phyloP scores from a whole-genome alignment of 2,113 vertebrate species.

The Centropus unirufus region DNA sequence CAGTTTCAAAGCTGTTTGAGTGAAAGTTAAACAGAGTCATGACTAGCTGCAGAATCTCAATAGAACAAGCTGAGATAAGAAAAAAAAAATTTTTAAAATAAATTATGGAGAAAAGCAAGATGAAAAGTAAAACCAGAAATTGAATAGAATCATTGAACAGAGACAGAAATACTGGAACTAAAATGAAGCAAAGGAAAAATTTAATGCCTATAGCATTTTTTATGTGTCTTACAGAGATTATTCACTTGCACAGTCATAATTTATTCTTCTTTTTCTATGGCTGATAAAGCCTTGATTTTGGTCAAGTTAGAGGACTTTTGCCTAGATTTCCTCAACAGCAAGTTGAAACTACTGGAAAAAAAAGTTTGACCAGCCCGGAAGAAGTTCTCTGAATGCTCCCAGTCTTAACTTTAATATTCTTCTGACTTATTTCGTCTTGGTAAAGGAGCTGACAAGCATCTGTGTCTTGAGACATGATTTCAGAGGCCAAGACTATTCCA shows the following conservation, averaged over 20 bases:
- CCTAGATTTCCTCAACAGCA: neutral
- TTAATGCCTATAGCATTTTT: neutral
- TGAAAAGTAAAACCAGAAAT: neutral
- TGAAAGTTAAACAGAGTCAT: neutral
- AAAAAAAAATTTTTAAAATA: neutral
- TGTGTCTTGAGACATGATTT: neutral
- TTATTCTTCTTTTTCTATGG: neutral
- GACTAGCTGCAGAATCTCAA: neutral
- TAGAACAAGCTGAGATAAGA: neutral
- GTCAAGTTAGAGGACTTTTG: neutral
- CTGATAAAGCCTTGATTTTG: neutral
- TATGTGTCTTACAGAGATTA: neutral
- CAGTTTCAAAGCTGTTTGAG: neutral
- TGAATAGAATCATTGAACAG: neutral
- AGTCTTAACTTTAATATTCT: neutral
- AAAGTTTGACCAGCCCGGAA: neutral
- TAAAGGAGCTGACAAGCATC: neutral
- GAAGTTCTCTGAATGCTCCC: neutral
- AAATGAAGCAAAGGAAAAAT: neutral
- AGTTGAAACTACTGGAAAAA: neutral
- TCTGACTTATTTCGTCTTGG: slow-evolving; percentile 15
- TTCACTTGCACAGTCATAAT: neutral
- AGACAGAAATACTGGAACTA: neutral
- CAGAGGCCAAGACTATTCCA: neutral
- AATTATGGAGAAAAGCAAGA: neutral